These are phyloP conservation scores for Phania funesta DNA, from an alignment of 2,888 invertebrate species.

Conservation along the genomic window DNA sequence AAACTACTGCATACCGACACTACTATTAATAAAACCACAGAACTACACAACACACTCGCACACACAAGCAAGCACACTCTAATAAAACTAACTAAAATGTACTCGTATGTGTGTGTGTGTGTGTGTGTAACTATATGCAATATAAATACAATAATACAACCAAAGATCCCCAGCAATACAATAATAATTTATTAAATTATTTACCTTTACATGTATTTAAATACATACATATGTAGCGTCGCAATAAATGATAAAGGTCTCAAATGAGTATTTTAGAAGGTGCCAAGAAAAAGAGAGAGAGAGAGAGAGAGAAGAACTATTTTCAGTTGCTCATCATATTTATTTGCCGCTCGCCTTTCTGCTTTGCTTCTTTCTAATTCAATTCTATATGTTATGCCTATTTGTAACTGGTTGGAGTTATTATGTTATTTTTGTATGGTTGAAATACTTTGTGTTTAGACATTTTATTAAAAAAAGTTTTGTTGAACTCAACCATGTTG, in stretches of 20 bases:
- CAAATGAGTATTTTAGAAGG: too few relatives aligned
- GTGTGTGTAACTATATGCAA: background rate
- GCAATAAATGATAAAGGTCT: background rate
- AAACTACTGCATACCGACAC: slow-evolving; percentile 12
- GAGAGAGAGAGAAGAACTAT: too few relatives aligned
- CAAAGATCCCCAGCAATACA: slow-evolving; percentile 4
- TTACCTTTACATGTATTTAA: background rate
- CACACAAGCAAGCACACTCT: background rate
- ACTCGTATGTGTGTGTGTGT: background rate
- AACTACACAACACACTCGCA: slow-evolving; percentile 61
- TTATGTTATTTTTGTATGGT: too few relatives aligned
- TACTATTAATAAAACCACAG: slow-evolving; percentile 51
- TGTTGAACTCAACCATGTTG: too few relatives aligned
- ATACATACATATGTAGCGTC: background rate
- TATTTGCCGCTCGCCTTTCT: too few relatives aligned
- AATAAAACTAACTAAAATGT: background rate
- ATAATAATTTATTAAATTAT: slow-evolving; percentile 33
- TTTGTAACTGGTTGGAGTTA: too few relatives aligned
- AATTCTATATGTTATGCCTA: too few relatives aligned
- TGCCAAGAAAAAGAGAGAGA: too few relatives aligned
- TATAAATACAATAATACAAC: slow-evolving; percentile 14
- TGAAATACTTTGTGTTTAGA: too few relatives aligned
- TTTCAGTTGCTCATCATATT: too few relatives aligned
- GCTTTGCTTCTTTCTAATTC: too few relatives aligned
- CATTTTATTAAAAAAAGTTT: too few relatives aligned